Percentiles rank a stretch among this genome's conserved stretches.
Evolutionary conservation across 2,113 vertebrate genomes (phyloP).

Genomic region (Gracilinanus agilis): DNA sequence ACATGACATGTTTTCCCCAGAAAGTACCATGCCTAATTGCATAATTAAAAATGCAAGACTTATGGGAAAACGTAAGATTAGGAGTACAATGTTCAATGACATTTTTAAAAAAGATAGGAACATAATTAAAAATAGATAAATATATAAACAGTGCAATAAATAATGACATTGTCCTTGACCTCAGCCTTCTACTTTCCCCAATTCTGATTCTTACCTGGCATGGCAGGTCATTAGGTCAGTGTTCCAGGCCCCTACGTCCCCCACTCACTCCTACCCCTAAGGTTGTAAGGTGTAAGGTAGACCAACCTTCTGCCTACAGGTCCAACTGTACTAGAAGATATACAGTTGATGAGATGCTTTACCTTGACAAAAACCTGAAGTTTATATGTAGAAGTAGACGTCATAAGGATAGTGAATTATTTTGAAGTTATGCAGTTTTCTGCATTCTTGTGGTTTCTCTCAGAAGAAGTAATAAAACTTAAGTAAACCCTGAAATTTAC

Average conservation of each 20-base stretch:
- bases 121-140: not conserved
- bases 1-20: not conserved
- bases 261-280: not conserved
- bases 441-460: not conserved
- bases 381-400: not conserved
- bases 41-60: not conserved
- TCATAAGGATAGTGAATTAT: not conserved
- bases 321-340: not conserved
- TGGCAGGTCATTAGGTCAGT: not conserved
- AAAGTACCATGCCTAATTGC: not conserved
- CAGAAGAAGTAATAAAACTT: not conserved
- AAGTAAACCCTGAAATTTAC: not conserved
- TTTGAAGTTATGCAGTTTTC: not conserved
- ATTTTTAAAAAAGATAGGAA: not conserved
- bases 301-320: not conserved
- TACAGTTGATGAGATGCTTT: not conserved
- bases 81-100: not conserved
- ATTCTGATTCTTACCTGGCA: not conserved
- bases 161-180: not conserved
- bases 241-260: not conserved
- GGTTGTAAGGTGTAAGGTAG: not conserved
- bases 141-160: not conserved
- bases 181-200: not conserved
- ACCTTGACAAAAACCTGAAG: not conserved
- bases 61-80: not conserved